Evolutionary conservation across 2,888 invertebrate species (phyloP).

Genomic region (Prosapia bicincta): DNA sequence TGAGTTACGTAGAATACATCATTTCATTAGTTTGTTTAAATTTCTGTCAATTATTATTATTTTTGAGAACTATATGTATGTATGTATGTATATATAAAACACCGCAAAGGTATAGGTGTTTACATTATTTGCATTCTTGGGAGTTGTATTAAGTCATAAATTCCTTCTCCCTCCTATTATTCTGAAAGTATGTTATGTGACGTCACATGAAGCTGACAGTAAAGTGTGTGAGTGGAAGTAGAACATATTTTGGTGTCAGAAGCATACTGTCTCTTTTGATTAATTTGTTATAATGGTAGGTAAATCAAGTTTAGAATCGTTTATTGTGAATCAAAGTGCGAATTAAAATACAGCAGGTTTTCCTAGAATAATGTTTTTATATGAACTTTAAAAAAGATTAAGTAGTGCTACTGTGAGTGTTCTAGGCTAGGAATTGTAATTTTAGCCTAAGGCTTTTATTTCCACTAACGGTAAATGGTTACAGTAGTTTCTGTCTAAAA

Average conservation of each 20-base stretch:
- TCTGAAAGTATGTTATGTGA: not conserved
- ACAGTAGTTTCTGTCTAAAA: not conserved
- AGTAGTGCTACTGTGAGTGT: not conserved
- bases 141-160: too few species aligned
- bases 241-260: not conserved
- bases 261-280: not conserved
- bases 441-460: not conserved
- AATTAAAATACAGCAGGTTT: not conserved
- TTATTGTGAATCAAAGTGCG: not conserved
- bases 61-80: too few species aligned
- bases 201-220: not conserved
- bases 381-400: not conserved
- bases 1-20: too few species aligned
- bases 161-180: not conserved
- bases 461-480: not conserved
- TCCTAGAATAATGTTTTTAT: not conserved
- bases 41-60: too few species aligned
- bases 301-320: not conserved
- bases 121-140: too few species aligned
- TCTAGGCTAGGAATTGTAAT: not conserved
- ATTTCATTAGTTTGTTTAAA: too few species aligned
- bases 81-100: too few species aligned
- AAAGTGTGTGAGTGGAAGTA: not conserved
- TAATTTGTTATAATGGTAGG: not conserved
- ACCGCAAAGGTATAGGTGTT: too few species aligned